phyloP scores from a whole-genome alignment of 2,888 invertebrate genomes.

The Metopia argyrocephala region DNA sequence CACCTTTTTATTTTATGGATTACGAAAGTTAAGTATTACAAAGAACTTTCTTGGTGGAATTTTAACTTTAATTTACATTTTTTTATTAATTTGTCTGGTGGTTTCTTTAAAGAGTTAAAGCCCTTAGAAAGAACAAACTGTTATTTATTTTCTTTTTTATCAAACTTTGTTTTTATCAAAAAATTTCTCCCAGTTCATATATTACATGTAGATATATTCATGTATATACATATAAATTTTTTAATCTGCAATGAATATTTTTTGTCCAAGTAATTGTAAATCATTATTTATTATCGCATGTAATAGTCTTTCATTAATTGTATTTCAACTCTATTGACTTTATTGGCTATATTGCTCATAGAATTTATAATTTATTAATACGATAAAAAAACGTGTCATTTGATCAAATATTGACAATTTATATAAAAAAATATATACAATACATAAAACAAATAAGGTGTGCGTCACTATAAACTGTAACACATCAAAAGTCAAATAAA shows the following conservation, averaged over 20 bases:
- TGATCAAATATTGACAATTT: conserved; percentile 39
- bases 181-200: too few relatives aligned
- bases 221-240: background rate
- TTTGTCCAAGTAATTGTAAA: background rate
- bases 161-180: too few relatives aligned
- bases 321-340: background rate
- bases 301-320: background rate
- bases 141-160: too few relatives aligned
- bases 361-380: conserved; percentile 36
- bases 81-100: too few relatives aligned
- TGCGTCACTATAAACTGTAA: background rate
- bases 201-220: too few relatives aligned
- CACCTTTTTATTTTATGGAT: too few relatives aligned
- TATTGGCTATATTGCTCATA: background rate
- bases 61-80: too few relatives aligned
- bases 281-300: background rate
- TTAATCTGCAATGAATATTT: background rate
- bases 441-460: background rate
- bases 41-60: too few relatives aligned
- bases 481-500: too few relatives aligned
- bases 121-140: too few relatives aligned
- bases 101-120: too few relatives aligned
- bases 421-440: background rate
- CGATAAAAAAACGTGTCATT: background rate
- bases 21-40: too few relatives aligned